These are phyloP conservation scores for Sander vitreus DNA, from an alignment of 2,113 vertebrate genomes.

Conservation along the genomic window DNA sequence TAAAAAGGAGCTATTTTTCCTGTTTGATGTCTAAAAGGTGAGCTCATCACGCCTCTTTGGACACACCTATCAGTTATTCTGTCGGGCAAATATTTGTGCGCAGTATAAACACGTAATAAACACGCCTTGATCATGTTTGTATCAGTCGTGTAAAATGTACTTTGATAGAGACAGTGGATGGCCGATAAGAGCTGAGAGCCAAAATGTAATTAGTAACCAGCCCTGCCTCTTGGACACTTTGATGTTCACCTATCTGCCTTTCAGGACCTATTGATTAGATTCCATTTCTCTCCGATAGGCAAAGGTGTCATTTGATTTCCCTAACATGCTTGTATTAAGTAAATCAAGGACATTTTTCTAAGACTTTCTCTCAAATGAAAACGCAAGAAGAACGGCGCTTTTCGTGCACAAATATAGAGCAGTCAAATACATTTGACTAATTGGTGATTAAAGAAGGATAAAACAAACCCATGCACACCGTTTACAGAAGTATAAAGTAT, in stretches of 20 bases:
- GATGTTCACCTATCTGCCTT: conserved; percentile 64
- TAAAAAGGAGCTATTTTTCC: not conserved
- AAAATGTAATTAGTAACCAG: conserved; percentile 81
- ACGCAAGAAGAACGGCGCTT: not conserved
- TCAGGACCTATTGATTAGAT: conserved; percentile 66
- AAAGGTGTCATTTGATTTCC: conserved; percentile 35
- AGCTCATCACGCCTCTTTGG: conserved; percentile 42
- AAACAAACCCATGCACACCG: not conserved
- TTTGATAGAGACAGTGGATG: conserved; percentile 74
- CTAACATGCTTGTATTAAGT: not conserved
- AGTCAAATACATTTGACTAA: not conserved
- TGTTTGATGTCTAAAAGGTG: not conserved
- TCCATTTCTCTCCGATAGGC: conserved; percentile 37
- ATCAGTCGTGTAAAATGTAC: conserved; percentile 72
- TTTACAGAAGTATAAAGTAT: not conserved
- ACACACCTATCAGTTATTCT: conserved; percentile 27
- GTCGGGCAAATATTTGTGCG: conserved; percentile 68
- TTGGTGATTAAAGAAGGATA: not conserved
- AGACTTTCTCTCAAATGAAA: not conserved
- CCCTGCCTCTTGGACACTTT: conserved; percentile 62
- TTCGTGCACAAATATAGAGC: not conserved
- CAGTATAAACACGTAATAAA: conserved; percentile 73
- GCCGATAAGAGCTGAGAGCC: conserved; percentile 73
- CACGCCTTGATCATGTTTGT: conserved; percentile 79
- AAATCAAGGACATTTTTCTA: not conserved